A percentile compares a stretch with the other conserved stretches of the same genome.
These are phyloP conservation scores for Sphecodes monilicornis DNA, from an alignment of 2,888 invertebrate genomes.

Conservation along the genomic window DNA sequence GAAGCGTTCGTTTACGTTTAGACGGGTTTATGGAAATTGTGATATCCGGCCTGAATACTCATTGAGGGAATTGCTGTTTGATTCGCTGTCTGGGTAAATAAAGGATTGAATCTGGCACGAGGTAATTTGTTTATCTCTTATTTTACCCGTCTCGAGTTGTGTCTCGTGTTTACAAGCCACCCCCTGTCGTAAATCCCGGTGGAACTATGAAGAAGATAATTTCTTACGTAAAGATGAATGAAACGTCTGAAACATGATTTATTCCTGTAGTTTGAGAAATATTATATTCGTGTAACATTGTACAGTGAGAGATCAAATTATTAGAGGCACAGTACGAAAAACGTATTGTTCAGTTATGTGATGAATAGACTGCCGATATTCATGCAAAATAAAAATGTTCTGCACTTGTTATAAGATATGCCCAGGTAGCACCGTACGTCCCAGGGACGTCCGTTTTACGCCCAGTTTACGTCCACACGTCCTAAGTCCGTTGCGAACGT, in stretches of 20 bases:
- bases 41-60: slow-evolving; percentile 34
- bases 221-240: not conserved
- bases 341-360: too few relatives aligned
- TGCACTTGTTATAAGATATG: too few relatives aligned
- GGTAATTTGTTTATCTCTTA: slow-evolving; percentile 1
- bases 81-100: slow-evolving; percentile 35
- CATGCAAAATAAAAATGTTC: too few relatives aligned
- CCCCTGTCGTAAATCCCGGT: not conserved
- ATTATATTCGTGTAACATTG: not conserved
- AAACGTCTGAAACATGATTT: not conserved
- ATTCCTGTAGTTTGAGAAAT: not conserved
- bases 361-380: too few relatives aligned
- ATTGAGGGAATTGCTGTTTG: slow-evolving; percentile 35
- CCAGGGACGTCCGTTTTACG: too few relatives aligned
- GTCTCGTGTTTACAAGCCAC: not conserved
- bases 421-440: too few relatives aligned
- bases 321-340: too few relatives aligned
- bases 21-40: slow-evolving; percentile 36
- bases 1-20: slow-evolving; percentile 39
- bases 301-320: not conserved
- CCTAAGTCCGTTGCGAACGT: too few relatives aligned
- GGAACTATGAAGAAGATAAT: not conserved
- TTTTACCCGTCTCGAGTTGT: not conserved
- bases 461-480: too few relatives aligned
- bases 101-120: slow-evolving; percentile 5